A percentile compares a stretch with the other conserved stretches of the same genome.
Evolutionary conservation across 2,888 invertebrate genomes (phyloP).

Genomic region (Platerodrilus igneus): DNA sequence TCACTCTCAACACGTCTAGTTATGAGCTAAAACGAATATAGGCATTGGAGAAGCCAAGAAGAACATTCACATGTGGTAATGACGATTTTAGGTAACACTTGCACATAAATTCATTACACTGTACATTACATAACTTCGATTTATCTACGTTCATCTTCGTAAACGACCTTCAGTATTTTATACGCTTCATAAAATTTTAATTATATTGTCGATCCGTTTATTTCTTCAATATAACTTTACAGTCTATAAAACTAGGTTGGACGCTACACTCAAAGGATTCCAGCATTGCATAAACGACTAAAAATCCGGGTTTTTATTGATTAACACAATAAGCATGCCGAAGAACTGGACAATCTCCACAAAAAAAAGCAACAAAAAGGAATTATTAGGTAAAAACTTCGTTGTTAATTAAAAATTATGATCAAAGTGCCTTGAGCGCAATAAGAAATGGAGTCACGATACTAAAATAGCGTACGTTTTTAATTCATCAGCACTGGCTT

Average conservation of each 20-base stretch:
- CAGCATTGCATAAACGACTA: background rate
- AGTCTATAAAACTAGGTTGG: slow-evolving; percentile 1
- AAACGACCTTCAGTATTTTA: slow-evolving; percentile 22
- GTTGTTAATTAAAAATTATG: slow-evolving; percentile 34
- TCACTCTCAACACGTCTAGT: too few species aligned
- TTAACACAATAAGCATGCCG: slow-evolving; percentile 22
- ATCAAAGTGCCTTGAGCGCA: slow-evolving; percentile 30
- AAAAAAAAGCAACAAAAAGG: slow-evolving; percentile 27
- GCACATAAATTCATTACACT: too few species aligned
- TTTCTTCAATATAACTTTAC: slow-evolving; percentile 8
- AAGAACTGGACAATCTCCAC: slow-evolving; percentile 19
- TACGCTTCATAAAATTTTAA: slow-evolving; percentile 23
- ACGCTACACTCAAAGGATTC: background rate
- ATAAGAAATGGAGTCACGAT: slow-evolving; percentile 25
- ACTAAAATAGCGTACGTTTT: slow-evolving; percentile 21
- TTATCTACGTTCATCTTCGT: slow-evolving; percentile 15
- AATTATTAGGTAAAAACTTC: slow-evolving; percentile 27
- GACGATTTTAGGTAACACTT: too few species aligned
- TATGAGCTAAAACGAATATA: too few species aligned
- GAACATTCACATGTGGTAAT: too few species aligned
- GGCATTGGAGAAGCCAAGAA: too few species aligned
- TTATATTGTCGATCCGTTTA: slow-evolving; percentile 15
- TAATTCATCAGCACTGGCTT: too few species aligned
- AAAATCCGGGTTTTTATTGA: slow-evolving; percentile 12
- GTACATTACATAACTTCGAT: too few species aligned